Evolutionary conservation across 2,797 vertebrate genomes (phyloP), one percentile per base, ranked within the genome.

Genomic region (Pseudochromis fuscus): DNA sequence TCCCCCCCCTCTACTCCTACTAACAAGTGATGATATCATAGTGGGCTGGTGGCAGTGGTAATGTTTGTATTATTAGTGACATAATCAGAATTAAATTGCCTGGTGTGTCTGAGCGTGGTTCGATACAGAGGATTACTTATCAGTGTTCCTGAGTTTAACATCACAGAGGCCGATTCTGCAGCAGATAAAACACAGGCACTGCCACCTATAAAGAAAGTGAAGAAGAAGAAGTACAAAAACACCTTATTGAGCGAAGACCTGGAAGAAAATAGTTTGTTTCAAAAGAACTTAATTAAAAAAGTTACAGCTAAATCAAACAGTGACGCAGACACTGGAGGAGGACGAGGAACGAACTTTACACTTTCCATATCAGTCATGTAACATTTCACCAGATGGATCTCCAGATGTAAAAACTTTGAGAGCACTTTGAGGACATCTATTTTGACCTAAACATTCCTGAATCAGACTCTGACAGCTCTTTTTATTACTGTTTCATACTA

Each of bases 11-110:
- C 4, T 45, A 62, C 31, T 74, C 31, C 27, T 38, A 28, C 46
- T 55, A 63, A 28, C 21, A 52, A 33, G 28, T 18, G n/a, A 24
- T 50, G 64, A 61, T 57, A 35, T 68, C 57, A 66, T n/a, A 16
- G 33, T 40, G 15, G 33, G 49, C 27, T 58, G 60, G 11, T 74
- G 74, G 61, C 48, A 28, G 40, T 25, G 18, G 24, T 37, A 35
- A 60, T 72, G 55, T 75, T 68, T 60, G 37, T 53, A 38, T 72
- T 25, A 65, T 21, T 49, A 57, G 28, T 30, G 28, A 8, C 40
- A n/a, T 35, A 30, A 56, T 6, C 31, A 19, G 52, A 65, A 63
- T 60, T 60, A 28, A 65, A 12, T 45, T 52, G 63, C 63, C 77
- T 75, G 59, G 3, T 59, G 46, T 49, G 61, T 71, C 66, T 33